A percentile compares a stretch with the other conserved stretches of the same genome.
These are phyloP conservation scores for Cyanoramphus novaezelandiae DNA, from an alignment of 2,113 vertebrate species.

Conservation along the genomic window DNA sequence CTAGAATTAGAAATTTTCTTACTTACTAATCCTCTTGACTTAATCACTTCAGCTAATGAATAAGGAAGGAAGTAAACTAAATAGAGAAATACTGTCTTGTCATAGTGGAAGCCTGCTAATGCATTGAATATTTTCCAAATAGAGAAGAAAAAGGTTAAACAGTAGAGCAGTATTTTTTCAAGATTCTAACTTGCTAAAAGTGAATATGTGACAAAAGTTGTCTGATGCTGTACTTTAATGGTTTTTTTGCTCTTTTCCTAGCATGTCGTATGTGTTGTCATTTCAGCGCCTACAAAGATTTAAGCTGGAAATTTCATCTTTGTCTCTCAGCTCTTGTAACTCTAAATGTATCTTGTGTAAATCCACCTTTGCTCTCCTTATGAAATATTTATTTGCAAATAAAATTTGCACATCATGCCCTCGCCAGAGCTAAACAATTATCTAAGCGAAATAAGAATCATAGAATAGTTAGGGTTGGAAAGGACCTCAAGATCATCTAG, in stretches of 20 bases:
- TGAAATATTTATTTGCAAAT: conserved; percentile 29
- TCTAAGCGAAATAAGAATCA: conserved; percentile 51
- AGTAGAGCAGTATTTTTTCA: background rate
- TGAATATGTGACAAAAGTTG: background rate
- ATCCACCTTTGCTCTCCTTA: conserved; percentile 51
- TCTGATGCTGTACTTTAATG: background rate
- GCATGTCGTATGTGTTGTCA: conserved; percentile 1
- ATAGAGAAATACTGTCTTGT: background rate
- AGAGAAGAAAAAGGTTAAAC: background rate
- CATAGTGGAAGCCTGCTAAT: background rate
- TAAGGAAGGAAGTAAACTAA: conserved; percentile 1
- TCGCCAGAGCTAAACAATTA: conserved; percentile 53
- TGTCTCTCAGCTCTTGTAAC: conserved; percentile 34
- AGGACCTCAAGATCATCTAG: too few relatives aligned
- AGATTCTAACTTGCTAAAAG: conserved; percentile 13
- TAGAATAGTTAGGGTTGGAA: too few relatives aligned
- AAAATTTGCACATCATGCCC: conserved; percentile 69
- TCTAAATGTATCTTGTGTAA: conserved; percentile 24
- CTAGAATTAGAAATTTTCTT: background rate
- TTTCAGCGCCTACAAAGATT: conserved; percentile 54
- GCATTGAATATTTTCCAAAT: conserved; percentile 6
- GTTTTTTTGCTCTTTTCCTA: background rate
- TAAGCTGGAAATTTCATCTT: conserved; percentile 55
- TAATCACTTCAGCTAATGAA: conserved; percentile 7
- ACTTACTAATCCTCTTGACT: conserved; percentile 6